Evolutionary conservation across 2,113 vertebrate genomes (phyloP).

Genomic region (Xenopus tropicalis): DNA sequence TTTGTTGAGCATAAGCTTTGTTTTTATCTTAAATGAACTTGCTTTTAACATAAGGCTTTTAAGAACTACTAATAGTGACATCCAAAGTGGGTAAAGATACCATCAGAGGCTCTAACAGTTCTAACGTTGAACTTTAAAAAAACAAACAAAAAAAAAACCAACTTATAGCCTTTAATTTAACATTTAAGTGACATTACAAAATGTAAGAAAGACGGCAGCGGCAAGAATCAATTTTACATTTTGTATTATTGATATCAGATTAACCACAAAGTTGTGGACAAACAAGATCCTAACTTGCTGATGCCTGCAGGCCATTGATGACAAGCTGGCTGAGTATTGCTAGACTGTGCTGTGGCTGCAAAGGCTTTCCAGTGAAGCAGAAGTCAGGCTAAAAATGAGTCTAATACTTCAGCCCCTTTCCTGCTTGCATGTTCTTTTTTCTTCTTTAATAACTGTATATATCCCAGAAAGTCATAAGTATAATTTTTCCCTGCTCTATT

Average conservation of each 20-base stretch:
- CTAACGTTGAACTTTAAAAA: too few species aligned
- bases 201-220: neutral
- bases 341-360: too few species aligned
- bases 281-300: conserved; percentile 4
- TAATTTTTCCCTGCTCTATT: conserved; percentile 24
- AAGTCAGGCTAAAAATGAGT: neutral
- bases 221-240: neutral
- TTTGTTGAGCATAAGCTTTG: too few species aligned
- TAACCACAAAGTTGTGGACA: neutral
- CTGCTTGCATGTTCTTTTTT: neutral
- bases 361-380: neutral
- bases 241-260: conserved; percentile 15
- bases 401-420: neutral
- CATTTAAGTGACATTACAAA: neutral
- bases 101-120: too few species aligned
- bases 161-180: neutral
- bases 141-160: too few species aligned
- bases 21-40: too few species aligned
- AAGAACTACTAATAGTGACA: too few species aligned
- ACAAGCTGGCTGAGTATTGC: neutral
- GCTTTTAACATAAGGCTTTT: too few species aligned
- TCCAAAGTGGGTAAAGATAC: too few species aligned
- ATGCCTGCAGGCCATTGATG: neutral
- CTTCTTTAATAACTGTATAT: conserved; percentile 7
- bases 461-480: conserved; percentile 33